Evolutionary conservation across 2,113 vertebrate species (phyloP).

Genomic region (Tiliqua scincoides): DNA sequence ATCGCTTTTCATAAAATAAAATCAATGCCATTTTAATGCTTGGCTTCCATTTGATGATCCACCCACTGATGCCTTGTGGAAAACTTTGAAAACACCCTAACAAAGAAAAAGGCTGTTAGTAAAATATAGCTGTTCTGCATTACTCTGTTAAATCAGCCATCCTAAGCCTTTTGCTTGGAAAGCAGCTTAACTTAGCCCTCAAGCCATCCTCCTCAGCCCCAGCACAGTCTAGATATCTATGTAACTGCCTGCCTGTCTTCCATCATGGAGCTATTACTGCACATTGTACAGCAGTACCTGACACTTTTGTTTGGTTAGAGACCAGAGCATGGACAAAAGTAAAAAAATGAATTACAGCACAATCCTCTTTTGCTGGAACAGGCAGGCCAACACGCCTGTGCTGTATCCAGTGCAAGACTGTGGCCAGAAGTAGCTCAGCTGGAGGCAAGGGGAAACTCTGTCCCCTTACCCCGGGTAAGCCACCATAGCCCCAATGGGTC

Average conservation of each 20-base stretch:
- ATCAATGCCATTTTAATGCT: conserved; percentile 59
- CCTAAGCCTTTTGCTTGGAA: background rate
- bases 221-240: background rate
- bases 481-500: no score
- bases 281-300: no score
- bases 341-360: no score
- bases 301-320: no score
- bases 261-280: background rate
- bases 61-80: conserved; percentile 59
- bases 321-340: no score
- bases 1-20: conserved; percentile 61
- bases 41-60: conserved; percentile 63
- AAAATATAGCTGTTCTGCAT: conserved; percentile 47
- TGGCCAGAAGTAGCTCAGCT: no score
- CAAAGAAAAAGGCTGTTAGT: conserved; percentile 52
- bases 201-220: background rate
- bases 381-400: no score
- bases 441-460: no score
- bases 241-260: background rate
- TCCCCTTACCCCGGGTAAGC: no score
- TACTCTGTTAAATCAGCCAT: background rate
- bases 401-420: no score
- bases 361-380: no score
- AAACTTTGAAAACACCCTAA: conserved; percentile 60
- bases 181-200: background rate